Conservation (phyloP, 2,113 vertebrate species). For the Pachyramphus minor region DNA sequence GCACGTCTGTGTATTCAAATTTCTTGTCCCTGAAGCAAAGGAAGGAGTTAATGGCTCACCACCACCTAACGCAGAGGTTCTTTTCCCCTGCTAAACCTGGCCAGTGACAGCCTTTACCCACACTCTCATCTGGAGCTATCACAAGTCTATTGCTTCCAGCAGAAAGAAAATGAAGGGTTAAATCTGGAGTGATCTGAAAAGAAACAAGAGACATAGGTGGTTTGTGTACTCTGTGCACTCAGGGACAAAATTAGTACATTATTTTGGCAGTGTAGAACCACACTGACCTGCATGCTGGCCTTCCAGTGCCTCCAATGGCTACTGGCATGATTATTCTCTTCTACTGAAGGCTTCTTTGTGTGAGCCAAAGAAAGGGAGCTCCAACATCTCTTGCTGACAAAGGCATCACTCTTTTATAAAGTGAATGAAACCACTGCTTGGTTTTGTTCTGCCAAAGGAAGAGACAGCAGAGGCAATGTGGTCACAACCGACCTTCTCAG, state of each 20-base stretch:
- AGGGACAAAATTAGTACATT: neutral
- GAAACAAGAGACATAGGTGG: neutral
- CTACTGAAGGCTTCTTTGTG: neutral
- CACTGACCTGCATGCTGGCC: rapidly evolving
- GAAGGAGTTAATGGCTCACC: neutral
- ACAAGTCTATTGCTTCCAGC: neutral
- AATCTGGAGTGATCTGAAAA: neutral
- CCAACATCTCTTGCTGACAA: neutral
- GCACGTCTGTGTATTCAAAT: no score
- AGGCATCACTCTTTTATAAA: neutral
- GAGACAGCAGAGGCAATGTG: neutral
- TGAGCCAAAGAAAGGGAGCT: neutral
- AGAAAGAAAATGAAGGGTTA: neutral
- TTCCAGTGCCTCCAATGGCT: neutral
- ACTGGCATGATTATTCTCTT: neutral
- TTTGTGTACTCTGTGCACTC: neutral
- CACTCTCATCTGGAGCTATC: rapidly evolving
- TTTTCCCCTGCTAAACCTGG: neutral
- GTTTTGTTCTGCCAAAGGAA: neutral
- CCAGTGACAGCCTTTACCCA: neutral
- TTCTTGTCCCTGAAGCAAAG: neutral
- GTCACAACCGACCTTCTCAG: neutral
- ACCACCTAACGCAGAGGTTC: neutral
- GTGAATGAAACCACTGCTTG: neutral
- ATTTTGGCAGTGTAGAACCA: neutral